Base-by-base conservation (phyloP, 2,113 vertebrate species). In the Rattus rattus region DNA sequence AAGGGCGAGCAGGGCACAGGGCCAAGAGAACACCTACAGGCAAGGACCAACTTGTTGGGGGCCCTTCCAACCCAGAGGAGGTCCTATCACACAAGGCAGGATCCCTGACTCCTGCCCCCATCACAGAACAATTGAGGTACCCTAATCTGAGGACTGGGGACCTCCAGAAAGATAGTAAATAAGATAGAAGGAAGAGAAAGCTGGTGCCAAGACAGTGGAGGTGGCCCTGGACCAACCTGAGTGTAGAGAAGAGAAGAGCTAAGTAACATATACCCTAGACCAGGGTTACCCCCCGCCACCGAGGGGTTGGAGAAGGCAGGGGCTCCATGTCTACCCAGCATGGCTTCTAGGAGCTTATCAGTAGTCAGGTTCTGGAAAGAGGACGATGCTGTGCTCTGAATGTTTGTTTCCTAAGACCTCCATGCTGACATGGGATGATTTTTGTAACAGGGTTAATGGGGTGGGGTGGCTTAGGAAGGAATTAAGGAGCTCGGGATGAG, bases 211-310 rank as follows among this genome's bases (percentile, higher is more conserved):
- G 33, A 36, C 19, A 1, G 65, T 39, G 56, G 36, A 63, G 36
- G 36, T 54, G 7, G 7, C 79, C 72, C 69, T 88, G 28, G 54
- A 67, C 59, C 30, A 80, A 52, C n/a, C 70, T 20, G 52, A 73
- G 13, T 12, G 0, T 24, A 19, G 1, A 17, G 6, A 36, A 83
- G 9, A 73, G 79, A 76, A n/a, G 22, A 30, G 11, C 2, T 28
- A 16, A 14, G 14, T 3, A 17, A 16, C 5, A 16, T 43, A 47
- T 2, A 1, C 7, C 36, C 52, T 1, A 1, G 54, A 7, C 43
- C 13, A 4, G 0, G 5, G 77, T 39, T 52, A 22, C 12, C 36
- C 61, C 39, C 73, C 85, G 13, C 39, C 49, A 49, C 47, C 4
- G 11, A 92, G 13, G 2, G 8, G 11, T 2, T 63, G 56, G 7